Conservation (phyloP, 2,113 vertebrate species). For the Leptocoma aspasia region DNA sequence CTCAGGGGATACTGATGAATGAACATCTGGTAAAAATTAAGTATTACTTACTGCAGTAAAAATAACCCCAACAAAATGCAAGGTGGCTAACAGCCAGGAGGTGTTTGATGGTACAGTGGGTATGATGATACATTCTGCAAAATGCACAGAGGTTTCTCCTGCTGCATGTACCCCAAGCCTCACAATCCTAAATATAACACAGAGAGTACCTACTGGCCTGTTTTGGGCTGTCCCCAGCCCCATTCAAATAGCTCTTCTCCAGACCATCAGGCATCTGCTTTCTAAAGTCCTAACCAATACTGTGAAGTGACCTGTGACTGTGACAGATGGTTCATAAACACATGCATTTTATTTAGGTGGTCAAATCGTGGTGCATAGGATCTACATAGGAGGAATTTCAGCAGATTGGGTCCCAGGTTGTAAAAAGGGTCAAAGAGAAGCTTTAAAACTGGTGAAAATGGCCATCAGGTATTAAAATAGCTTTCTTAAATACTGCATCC, state of each 20-base stretch:
- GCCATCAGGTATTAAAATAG: not conserved
- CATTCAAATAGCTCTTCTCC: not conserved
- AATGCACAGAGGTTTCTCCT: not conserved
- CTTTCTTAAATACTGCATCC: not conserved
- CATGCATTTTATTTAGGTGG: not conserved
- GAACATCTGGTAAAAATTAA: constrained; percentile 41
- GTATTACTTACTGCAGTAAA: not conserved
- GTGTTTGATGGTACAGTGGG: not conserved
- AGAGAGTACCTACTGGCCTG: fast-evolving
- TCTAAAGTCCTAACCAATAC: not conserved
- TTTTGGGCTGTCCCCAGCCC: not conserved
- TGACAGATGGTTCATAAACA: not conserved
- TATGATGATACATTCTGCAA: not conserved
- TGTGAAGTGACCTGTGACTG: not conserved
- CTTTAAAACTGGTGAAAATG: not conserved
- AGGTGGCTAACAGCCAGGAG: constrained; percentile 6
- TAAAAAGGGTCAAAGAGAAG: not conserved
- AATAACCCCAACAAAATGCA: not conserved
- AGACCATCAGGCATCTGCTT: not conserved
- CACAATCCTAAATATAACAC: too few relatives aligned
- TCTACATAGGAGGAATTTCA: not conserved
- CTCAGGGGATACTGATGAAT: not conserved
- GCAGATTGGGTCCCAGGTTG: not conserved
- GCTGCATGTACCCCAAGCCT: not conserved
- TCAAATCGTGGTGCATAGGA: not conserved